Base-by-base conservation (phyloP, 2,888 invertebrate species). In the Seladonia tumulorum region DNA sequence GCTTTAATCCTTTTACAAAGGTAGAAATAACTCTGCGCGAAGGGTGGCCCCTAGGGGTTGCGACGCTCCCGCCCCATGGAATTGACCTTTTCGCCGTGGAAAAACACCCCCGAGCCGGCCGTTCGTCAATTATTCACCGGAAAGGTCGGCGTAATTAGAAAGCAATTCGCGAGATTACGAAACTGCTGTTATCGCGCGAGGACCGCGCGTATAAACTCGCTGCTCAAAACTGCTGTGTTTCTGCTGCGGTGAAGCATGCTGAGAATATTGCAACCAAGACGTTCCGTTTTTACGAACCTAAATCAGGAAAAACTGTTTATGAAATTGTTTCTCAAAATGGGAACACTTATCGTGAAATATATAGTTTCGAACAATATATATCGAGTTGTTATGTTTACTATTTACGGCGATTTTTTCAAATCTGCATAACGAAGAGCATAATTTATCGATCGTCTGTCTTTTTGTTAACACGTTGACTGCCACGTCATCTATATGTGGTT, bases 1-100 rank as follows among this genome's bases (percentile, higher is more conserved):
- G 35, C 57, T 79, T 79, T 86, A 86, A 85, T 85, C 84, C 85
- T 74, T 79, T 84, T 78, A 78, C 86, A 81, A 79, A 79, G 71
- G 78, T 76, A 82, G 45, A 81, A 86, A 79, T 79, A 85, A 85
- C 75, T 53, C 71, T 63, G 76, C 39, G n/a, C 18, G 47, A 35
- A 16, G 29, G 76, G 35, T 49, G 42, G 35, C 42, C 42, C 53
- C 14, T 47, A 45, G 53, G 75, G 57, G 47, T 63, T 75, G 74
- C 25, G 74, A 29, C 39, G 14, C 60, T 16, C 60, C 35, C 53
- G 29, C 47, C 79, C 79, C 49, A 25, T 47, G 25, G 66, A 72
- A 70, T 80, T 80, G 80, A 83, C 83, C 85, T 77, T 71, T 76
- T 63, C 73, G 79, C 79, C 39, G 25, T 10, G 79, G 66, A 49